Evolutionary conservation across 1,140 invertebrate species (phyloP).

Genomic region (Pteromalus puparum): DNA sequence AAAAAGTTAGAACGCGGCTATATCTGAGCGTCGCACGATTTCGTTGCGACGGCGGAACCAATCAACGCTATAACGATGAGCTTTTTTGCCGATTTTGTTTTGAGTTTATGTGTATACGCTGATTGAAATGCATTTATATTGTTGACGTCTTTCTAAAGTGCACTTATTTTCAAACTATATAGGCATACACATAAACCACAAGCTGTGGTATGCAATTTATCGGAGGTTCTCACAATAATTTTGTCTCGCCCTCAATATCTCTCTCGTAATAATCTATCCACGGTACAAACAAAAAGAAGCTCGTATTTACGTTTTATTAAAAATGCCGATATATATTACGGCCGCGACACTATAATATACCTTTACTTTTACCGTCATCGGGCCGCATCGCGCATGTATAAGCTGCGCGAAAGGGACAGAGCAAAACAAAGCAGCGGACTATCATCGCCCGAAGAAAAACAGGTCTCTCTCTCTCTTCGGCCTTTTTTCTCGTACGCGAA

Average conservation of each 20-base stretch:
- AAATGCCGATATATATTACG: conserved; percentile 33
- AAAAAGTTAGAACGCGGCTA: conserved; percentile 50
- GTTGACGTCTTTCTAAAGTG: not conserved
- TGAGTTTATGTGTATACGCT: conserved; percentile 22
- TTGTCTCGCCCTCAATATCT: not conserved
- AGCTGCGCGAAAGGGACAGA: not conserved
- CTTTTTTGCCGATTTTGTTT: conserved; percentile 59
- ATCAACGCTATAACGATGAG: conserved; percentile 51
- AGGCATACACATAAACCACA: not conserved
- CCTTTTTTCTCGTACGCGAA: conserved; percentile 40
- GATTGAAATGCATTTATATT: too few species aligned
- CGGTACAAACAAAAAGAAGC: not conserved
- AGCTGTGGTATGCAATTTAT: not conserved
- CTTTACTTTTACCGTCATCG: not conserved
- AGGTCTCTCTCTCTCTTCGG: conserved; percentile 2
- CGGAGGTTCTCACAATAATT: not conserved
- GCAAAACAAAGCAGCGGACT: not conserved
- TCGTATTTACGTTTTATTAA: conserved; percentile 37
- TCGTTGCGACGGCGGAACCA: conserved; percentile 40
- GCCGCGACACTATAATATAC: conserved; percentile 30
- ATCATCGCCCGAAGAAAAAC: conserved; percentile 32
- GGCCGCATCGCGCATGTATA: not conserved
- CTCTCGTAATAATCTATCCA: not conserved
- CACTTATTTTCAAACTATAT: not conserved
- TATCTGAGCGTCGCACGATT: conserved; percentile 54